Percentiles rank a stretch among this genome's conserved stretches.
Evolutionary conservation across 2,797 vertebrate species (phyloP).

Genomic region (Microctenopoma stevenorrisi): DNA sequence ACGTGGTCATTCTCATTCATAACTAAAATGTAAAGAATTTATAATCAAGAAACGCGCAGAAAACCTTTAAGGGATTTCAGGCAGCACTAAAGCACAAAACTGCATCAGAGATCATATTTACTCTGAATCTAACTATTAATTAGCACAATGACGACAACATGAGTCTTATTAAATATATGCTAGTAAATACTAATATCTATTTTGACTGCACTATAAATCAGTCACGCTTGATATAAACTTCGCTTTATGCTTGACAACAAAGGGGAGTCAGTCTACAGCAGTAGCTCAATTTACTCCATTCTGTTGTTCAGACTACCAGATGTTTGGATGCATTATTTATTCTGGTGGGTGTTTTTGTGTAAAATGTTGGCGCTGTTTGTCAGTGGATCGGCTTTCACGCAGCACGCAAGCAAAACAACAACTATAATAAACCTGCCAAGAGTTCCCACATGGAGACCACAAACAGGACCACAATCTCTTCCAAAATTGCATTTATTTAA

Average conservation of each 20-base stretch:
- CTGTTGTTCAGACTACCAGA: slow-evolving; percentile 63
- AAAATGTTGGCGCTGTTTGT: slow-evolving; percentile 58
- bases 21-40: too few species aligned
- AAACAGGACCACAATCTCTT: slow-evolving; percentile 36
- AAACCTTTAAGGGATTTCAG: background rate
- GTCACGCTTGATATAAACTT: slow-evolving; percentile 5
- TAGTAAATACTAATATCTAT: background rate
- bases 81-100: background rate
- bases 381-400: slow-evolving; percentile 58
- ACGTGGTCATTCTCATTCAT: background rate
- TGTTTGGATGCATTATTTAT: slow-evolving; percentile 72
- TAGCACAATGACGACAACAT: background rate
- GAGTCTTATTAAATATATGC: too few species aligned
- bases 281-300: slow-evolving; percentile 42
- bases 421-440: slow-evolving; percentile 47
- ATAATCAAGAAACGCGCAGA: too few species aligned
- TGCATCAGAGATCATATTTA: background rate
- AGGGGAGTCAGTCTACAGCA: slow-evolving; percentile 35
- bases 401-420: slow-evolving; percentile 67
- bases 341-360: slow-evolving; percentile 63
- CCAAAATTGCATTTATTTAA: slow-evolving; percentile 24
- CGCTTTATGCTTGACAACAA: slow-evolving; percentile 16
- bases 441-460: slow-evolving; percentile 40
- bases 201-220: background rate
- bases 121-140: background rate